Base-by-base conservation (phyloP, 2,888 invertebrate genomes). In the Hemithea aestivaria region DNA sequence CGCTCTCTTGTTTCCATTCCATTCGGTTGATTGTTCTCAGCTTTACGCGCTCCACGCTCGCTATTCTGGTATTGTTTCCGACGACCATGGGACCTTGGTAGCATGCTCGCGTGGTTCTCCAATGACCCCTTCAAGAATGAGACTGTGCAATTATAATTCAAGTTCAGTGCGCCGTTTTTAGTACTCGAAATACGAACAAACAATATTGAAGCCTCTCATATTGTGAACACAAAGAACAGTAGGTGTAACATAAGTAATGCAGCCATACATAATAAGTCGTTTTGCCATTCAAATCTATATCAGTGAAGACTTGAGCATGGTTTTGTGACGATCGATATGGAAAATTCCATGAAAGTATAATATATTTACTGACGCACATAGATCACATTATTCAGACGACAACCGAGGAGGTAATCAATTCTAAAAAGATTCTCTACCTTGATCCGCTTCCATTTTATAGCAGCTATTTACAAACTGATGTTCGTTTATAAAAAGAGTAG, bases 1-100 rank as follows among this genome's bases (percentile, higher is more conserved):
- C 73, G 78, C 65, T 77, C 78, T 78, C 77, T 74, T 74, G 80
- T 81, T 83, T 78, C 82, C 73, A 78, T 82, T 78, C 82, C 73
- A 78, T 69, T 75, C 67, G 69, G 66, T 51, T 77, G 71, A 84
- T 84, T 84, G 83, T 83, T 83, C 79, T 77, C 72, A 53, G 68
- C 62, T 76, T 80, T 77, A 79, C 77, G 69, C 68, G 73, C 70
- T 65, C 66, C 62, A 64, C 57, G 62, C 66, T 65, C 66, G 72
- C 69, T 62, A 67, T 67, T 75, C 69, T 70, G 71, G 75, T 77
- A 80, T 84, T 83, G 80, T 83, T 79, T 73, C 63, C 65, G 62
- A 73, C 64, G 73, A 68, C 73, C 71, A 75, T 81, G 78, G 75
- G 81, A 83, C 82, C n/a, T n/a, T n/a, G n/a, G n/a, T n/a, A n/a